Base-by-base conservation (phyloP, 2,888 invertebrate species). In the Neoitamus cyanurus region DNA sequence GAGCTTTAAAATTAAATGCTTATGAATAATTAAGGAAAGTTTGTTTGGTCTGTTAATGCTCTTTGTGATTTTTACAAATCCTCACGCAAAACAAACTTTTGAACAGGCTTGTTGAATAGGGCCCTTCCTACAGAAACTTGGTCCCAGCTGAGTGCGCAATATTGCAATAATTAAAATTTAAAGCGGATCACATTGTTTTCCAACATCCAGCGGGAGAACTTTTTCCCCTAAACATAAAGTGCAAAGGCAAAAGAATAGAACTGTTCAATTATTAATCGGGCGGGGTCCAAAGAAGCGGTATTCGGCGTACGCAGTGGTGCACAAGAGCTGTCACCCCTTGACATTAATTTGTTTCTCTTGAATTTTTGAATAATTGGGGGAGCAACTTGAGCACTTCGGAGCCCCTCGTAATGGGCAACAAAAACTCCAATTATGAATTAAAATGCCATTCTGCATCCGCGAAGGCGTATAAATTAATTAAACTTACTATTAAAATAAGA, bases 281-380 rank as follows among this genome's bases (percentile, higher is more conserved):
- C 28, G 37, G 25, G 36, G 20, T 37, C 73, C 37, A 73, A 73
- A 36, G 73, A 73, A 73, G 25, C 73, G 13, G 15, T 11, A 11
- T 11, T 42, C n/a, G 46, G 3, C 20, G 20, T 42, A 75, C 75
- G 75, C 75, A 75, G 28, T 28, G 75, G 75, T 37, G 75, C 75
- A 75, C 11, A n/a, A 75, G 42, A 42, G 75, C n/a, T 75, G 75
- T 75, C 75, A 75, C 75, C 75, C 75, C 75, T 75, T 75, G 75
- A 42, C 78, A 85, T 85, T 85, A 83, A 85, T 85, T 85, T 85
- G 85, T 72, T 46, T 72, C 77, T 75, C 83, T 70, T 85, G 85
- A 85, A 85, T 85, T 85, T 83, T 85, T 85, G 83, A 85, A 48
- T 77, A 85, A 83, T 85, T 85, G 75, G 48, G 58, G 78, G 83